Evolutionary conservation across 1,140 invertebrate genomes (phyloP).

Genomic region (Acromyrmex echinatior): DNA sequence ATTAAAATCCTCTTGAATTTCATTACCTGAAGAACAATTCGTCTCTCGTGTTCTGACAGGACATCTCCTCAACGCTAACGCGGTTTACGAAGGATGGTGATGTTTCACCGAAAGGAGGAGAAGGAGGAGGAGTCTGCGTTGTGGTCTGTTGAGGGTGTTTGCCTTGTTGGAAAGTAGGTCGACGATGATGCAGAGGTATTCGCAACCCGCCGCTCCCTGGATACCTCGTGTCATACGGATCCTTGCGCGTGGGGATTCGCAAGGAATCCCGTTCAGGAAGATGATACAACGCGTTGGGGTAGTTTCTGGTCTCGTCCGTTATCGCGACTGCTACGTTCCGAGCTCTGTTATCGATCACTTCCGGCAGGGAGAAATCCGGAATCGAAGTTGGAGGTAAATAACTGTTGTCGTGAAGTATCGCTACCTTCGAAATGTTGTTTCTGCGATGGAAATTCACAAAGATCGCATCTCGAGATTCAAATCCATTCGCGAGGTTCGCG

Average conservation of each 20-base stretch:
- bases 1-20: not conserved
- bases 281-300: constrained; percentile 3
- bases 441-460: constrained; percentile 72
- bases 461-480: constrained; percentile 58
- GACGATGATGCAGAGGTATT: constrained; percentile 29
- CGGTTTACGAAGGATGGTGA: not conserved
- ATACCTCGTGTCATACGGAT: constrained; percentile 30
- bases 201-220: constrained; percentile 1
- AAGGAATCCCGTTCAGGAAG: constrained; percentile 45
- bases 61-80: constrained; percentile 73
- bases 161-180: constrained; percentile 38
- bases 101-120: not conserved
- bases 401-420: constrained; percentile 43
- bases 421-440: constrained; percentile 57
- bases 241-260: constrained; percentile 28
- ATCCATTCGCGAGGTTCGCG: not conserved
- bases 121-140: not conserved
- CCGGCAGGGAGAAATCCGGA: constrained; percentile 68
- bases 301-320: constrained; percentile 21
- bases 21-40: constrained; percentile 78
- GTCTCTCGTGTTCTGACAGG: constrained; percentile 76
- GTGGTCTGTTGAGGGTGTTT: constrained; percentile 25
- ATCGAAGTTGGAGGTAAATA: constrained; percentile 72
- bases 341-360: constrained; percentile 78
- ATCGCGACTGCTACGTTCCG: constrained; percentile 11